phyloP scores from a whole-genome alignment of 2,113 vertebrate genomes.

The Esox niger region DNA sequence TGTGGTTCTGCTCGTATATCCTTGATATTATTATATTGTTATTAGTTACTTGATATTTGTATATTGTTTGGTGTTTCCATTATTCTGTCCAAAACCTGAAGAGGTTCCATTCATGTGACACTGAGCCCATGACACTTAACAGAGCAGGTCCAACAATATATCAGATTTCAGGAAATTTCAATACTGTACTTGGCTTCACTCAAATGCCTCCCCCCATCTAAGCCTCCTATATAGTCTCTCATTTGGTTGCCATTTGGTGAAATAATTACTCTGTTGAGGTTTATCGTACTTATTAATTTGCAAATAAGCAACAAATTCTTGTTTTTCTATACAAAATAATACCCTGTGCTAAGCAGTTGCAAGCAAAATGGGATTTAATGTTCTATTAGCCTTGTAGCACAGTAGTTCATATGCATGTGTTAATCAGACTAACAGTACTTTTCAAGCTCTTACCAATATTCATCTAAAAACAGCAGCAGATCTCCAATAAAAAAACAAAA shows the following conservation, averaged over 20 bases:
- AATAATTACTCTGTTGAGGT: neutral
- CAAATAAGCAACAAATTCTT: neutral
- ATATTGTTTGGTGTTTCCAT: too few relatives aligned
- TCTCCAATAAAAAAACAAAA: neutral
- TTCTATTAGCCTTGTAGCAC: neutral
- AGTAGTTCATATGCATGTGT: neutral
- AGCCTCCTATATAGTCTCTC: neutral
- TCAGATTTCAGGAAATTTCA: slow-evolving; percentile 75
- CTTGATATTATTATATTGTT: too few relatives aligned
- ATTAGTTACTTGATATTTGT: too few relatives aligned
- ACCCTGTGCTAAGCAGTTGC: neutral
- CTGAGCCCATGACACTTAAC: slow-evolving; percentile 22
- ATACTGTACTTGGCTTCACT: slow-evolving; percentile 81
- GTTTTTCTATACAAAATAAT: neutral
- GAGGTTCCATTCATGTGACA: slow-evolving; percentile 2
- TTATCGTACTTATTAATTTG: neutral
- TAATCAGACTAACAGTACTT: neutral
- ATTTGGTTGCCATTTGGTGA: slow-evolving; percentile 7
- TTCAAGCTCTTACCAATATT: neutral
- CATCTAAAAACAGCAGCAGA: neutral
- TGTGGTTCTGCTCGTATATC: too few relatives aligned
- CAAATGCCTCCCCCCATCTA: slow-evolving; percentile 60
- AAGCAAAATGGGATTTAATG: neutral
- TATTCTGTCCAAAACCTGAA: too few relatives aligned
- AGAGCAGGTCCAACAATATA: slow-evolving; percentile 61